Base-by-base conservation (phyloP, 2,888 invertebrate species). In the Sisyra terminalis region DNA sequence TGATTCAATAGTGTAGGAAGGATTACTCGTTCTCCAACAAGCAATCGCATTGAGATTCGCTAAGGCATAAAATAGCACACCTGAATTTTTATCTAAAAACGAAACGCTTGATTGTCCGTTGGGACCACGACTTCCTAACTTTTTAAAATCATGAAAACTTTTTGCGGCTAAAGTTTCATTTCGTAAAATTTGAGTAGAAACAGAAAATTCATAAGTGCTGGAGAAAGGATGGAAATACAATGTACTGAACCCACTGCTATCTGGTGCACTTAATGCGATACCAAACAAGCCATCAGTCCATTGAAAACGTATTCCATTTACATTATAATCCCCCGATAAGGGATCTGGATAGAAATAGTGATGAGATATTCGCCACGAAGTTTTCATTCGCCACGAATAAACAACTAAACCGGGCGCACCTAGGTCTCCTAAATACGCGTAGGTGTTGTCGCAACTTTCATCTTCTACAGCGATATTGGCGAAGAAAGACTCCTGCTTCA, bases 221-320 rank as follows among this genome's bases (percentile, higher is more conserved):
- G 78, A 74, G 57, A 86, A 69, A 0, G 86, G 80, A 54, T 86
- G 86, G 64, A 85, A 87, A 53, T 79, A 87, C 2, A 86, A 57
- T 0, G 77, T 79, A 45, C 82, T 75, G 56, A 62, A 78, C 24
- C 79, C 79, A 42, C 78, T 72, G 0, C 67, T 51, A 43, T 71
- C 71, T 0, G 75, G 70, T 5, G 73, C 73, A 1, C 78, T 74
- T 9, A 86, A 54, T 0, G 79, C 78, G 47, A 86, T 56, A 0
- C 85, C 85, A 48, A 84, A 85, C 1, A 87, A 57, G 0, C 80
- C 84, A 53, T 86, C 85, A 3, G 73, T 73, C 84, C 83, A 85
- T 47, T 73, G 75, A 53, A 83, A 83, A 45, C 70, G 69, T 11
- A 71, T 66, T 2, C 78, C 80, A 46, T 73, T 74, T 1, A 84